Evolutionary conservation across 2,888 invertebrate genomes (phyloP).

Genomic region (Melanchra persicariae): DNA sequence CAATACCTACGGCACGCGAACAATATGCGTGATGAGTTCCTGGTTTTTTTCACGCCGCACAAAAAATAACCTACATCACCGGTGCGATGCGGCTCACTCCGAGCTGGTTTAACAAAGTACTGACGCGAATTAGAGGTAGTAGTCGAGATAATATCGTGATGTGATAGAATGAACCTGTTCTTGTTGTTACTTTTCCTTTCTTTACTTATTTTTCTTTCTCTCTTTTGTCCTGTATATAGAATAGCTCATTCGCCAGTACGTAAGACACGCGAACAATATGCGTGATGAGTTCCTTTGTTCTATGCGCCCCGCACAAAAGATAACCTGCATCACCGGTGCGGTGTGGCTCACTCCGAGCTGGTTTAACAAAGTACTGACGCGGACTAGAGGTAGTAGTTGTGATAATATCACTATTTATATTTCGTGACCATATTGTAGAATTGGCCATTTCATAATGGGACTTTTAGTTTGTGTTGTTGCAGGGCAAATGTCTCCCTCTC

Average conservation of each 20-base stretch:
- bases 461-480: no score
- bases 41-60: constrained; percentile 61
- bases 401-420: neutral
- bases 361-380: constrained; percentile 41
- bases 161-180: no score
- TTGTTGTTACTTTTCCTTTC: no score
- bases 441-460: no score
- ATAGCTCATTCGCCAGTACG: neutral
- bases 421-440: no score
- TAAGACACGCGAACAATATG: constrained; percentile 58
- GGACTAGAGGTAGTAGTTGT: constrained; percentile 23
- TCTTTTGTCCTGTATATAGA: neutral
- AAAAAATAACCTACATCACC: constrained; percentile 59
- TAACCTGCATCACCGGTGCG: constrained; percentile 49
- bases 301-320: constrained; percentile 59
- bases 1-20: constrained; percentile 32
- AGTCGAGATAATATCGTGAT: neutral
- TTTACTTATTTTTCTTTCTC: no score
- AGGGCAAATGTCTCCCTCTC: no score
- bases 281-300: constrained; percentile 67
- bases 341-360: constrained; percentile 30
- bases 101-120: constrained; percentile 42
- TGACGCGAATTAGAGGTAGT: constrained; percentile 25
- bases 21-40: constrained; percentile 67
- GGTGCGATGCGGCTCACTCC: constrained; percentile 31